A percentile compares a stretch with the other conserved stretches of the same genome.
Evolutionary conservation across 2,888 invertebrate species (phyloP).

Genomic region (Carterocephalus palaemon): DNA sequence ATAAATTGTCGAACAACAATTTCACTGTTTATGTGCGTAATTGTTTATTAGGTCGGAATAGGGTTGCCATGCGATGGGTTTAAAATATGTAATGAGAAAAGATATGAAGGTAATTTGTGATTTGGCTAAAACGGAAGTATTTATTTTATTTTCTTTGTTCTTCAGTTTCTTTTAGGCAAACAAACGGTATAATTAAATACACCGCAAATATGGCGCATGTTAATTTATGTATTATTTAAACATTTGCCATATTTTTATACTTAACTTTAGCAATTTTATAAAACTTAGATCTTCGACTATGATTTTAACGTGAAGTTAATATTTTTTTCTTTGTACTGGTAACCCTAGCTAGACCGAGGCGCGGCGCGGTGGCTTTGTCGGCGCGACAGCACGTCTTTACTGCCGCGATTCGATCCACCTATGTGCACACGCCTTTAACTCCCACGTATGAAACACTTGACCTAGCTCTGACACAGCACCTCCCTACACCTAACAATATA

Average conservation of each 20-base stretch:
- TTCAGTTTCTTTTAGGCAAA: too few relatives aligned
- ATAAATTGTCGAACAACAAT: slow-evolving; percentile 58
- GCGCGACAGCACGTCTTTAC: slow-evolving; percentile 54
- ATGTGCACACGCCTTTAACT: slow-evolving; percentile 36
- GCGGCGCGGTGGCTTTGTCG: slow-evolving; percentile 53
- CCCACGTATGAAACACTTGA: slow-evolving; percentile 36
- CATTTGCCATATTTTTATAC: too few relatives aligned
- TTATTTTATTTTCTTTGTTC: too few relatives aligned
- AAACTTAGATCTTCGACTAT: too few relatives aligned
- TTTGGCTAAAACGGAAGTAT: too few relatives aligned
- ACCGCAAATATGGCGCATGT: too few relatives aligned
- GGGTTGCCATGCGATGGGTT: slow-evolving; percentile 8
- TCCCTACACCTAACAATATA: slow-evolving; percentile 3
- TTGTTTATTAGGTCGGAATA: slow-evolving; percentile 62
- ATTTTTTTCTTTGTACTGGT: neutral
- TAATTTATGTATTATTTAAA: too few relatives aligned
- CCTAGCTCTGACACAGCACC: slow-evolving; percentile 30
- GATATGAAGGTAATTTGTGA: too few relatives aligned
- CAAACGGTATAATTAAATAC: too few relatives aligned
- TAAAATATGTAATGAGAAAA: too few relatives aligned
- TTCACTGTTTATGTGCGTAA: slow-evolving; percentile 66
- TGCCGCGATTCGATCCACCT: slow-evolving; percentile 57
- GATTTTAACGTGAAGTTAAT: too few relatives aligned
- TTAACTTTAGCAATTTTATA: too few relatives aligned
- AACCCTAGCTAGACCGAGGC: slow-evolving; percentile 28